phyloP scores from a whole-genome alignment of 2,888 invertebrate genomes.

The Polyommatus icarus region DNA sequence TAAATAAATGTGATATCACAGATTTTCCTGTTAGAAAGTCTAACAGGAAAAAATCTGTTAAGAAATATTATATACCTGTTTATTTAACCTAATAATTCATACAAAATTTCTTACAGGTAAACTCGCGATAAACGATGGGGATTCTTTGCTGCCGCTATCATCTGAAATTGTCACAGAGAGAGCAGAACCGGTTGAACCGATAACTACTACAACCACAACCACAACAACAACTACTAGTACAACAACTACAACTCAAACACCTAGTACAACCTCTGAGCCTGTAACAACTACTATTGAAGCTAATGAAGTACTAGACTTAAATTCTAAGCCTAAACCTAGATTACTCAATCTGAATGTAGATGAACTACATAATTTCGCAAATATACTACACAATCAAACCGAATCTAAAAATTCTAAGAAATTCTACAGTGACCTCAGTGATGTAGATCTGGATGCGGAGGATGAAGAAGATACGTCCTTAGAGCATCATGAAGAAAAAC shows the following conservation, averaged over 20 bases:
- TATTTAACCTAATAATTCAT: neutral
- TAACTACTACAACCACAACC: conserved; percentile 37
- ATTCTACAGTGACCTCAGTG: conserved; percentile 83
- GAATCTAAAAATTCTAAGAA: conserved; percentile 54
- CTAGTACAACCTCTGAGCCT: conserved; percentile 41
- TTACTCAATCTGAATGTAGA: conserved; percentile 68
- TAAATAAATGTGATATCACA: conserved; percentile 9
- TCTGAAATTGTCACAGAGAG: conserved; percentile 41
- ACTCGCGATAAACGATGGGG: conserved; percentile 63
- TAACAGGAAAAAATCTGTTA: neutral
- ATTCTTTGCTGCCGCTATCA: conserved; percentile 42
- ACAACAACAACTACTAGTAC: conserved; percentile 39
- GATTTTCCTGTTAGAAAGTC: neutral
- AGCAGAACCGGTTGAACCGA: conserved; percentile 35
- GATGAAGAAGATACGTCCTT: conserved; percentile 75
- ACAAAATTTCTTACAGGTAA: conserved; percentile 57
- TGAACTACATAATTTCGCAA: conserved; percentile 69
- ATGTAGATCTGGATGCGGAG: conserved; percentile 85
- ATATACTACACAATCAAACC: conserved; percentile 66
- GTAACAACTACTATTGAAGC: conserved; percentile 43
- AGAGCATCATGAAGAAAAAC: conserved; percentile 49
- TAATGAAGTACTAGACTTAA: conserved; percentile 47
- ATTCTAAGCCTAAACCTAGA: conserved; percentile 58
- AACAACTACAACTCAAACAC: conserved; percentile 44
- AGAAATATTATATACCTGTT: neutral